Percentiles rank a stretch among this genome's conserved stretches.
phyloP scores from a whole-genome alignment of 2,888 invertebrate species.

The Hirtodrosophila cameraria region DNA sequence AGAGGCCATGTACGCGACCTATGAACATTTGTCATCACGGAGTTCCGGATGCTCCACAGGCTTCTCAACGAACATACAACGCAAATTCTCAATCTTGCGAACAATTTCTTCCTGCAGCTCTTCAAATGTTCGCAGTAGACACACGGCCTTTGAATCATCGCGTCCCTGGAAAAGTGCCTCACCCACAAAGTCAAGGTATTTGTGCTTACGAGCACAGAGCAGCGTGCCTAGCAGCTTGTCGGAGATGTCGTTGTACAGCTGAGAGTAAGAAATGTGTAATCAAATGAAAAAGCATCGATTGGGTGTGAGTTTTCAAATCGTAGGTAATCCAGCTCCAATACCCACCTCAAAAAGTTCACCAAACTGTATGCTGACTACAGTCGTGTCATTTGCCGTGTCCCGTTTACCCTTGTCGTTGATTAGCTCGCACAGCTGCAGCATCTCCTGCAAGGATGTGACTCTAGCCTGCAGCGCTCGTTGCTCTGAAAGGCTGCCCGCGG shows the following conservation, averaged over 20 bases:
- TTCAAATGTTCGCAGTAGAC: conserved; percentile 89
- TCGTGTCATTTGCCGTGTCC: background rate
- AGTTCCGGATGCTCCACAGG: conserved; percentile 20
- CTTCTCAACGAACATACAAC: conserved; percentile 25
- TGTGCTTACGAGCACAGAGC: conserved; percentile 94
- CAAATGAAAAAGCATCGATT: too few species aligned
- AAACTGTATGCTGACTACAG: conserved; percentile 35
- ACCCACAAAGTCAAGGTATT: conserved; percentile 94
- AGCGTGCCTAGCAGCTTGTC: conserved; percentile 97
- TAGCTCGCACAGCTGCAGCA: conserved; percentile 56
- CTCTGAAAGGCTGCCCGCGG: conserved; percentile 63
- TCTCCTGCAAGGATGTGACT: conserved; percentile 52
- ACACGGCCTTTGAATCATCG: conserved; percentile 94
- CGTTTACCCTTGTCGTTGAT: conserved; percentile 26
- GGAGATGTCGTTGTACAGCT: conserved; percentile 94
- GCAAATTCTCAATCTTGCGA: conserved; percentile 86
- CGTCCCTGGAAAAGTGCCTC: conserved; percentile 96
- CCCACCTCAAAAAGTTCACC: conserved; percentile 62
- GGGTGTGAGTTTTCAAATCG: too few species aligned
- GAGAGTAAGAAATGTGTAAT: conserved; percentile 48
- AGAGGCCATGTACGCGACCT: conserved; percentile 16
- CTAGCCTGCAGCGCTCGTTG: conserved; percentile 53
- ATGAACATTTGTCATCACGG: conserved; percentile 11
- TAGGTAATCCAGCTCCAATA: background rate
- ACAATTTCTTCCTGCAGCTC: conserved; percentile 88